phyloP scores from a whole-genome alignment of 2,888 invertebrate species.

The Octodonta nipae region DNA sequence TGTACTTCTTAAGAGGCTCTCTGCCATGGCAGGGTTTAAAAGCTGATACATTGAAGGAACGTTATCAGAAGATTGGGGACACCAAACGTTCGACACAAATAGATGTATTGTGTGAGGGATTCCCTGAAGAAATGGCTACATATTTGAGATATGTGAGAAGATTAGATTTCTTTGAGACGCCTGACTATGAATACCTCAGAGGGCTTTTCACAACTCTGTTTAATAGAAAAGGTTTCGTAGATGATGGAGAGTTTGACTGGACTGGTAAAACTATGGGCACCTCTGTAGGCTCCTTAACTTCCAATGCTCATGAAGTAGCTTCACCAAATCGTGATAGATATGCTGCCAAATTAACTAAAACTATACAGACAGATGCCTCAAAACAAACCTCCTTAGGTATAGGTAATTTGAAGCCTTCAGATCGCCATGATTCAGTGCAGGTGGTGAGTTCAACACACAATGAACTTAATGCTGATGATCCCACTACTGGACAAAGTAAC shows the following conservation, averaged over 20 bases:
- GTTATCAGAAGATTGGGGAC: constrained; percentile 99
- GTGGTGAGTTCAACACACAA: constrained; percentile 97
- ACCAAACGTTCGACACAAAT: constrained; percentile 98
- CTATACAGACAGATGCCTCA: constrained; percentile 74
- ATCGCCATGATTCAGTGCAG: constrained; percentile 94
- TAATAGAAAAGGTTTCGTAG: constrained; percentile 71
- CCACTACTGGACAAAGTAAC: constrained; percentile 91
- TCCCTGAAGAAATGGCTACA: constrained; percentile 93
- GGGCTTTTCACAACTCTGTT: constrained; percentile 88
- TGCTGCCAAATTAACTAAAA: constrained; percentile 43
- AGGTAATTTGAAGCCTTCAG: constrained; percentile 85
- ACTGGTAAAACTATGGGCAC: constrained; percentile 73
- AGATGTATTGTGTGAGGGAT: constrained; percentile 77
- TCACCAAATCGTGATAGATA: constrained; percentile 69
- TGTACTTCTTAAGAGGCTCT: constrained; percentile 99
- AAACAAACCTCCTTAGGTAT: constrained; percentile 68
- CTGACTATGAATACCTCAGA: constrained; percentile 96
- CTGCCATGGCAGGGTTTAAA: constrained; percentile 99
- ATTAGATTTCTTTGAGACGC: constrained; percentile 98
- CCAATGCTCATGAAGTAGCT: constrained; percentile 82
- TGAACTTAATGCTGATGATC: constrained; percentile 87
- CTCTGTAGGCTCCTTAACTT: constrained; percentile 82
- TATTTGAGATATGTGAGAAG: constrained; percentile 92
- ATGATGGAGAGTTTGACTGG: constrained; percentile 92
- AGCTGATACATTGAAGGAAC: constrained; percentile 95